These are phyloP conservation scores for Amphiduros pacificus DNA, from an alignment of 2,888 invertebrate genomes.

Conservation along the genomic window DNA sequence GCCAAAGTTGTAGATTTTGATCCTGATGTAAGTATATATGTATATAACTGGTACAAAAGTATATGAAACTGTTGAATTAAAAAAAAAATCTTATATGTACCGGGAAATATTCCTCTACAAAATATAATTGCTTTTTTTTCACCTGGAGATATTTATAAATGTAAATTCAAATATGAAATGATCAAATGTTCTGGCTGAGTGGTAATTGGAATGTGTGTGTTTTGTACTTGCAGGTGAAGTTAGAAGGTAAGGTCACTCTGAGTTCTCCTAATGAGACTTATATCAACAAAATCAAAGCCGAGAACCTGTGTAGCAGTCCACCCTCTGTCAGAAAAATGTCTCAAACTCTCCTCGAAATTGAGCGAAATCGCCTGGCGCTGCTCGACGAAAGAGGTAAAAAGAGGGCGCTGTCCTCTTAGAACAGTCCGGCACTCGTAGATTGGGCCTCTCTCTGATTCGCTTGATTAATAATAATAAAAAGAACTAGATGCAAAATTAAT, in stretches of 20 bases:
- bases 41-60: background rate
- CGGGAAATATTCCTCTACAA: background rate
- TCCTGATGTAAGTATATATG: too few relatives aligned
- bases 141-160: background rate
- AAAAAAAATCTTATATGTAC: background rate
- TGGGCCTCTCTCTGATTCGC: too few relatives aligned
- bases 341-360: slow-evolving; percentile 82
- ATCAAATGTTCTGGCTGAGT: too few relatives aligned
- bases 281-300: slow-evolving; percentile 12
- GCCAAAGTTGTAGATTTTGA: too few relatives aligned
- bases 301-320: slow-evolving; percentile 12
- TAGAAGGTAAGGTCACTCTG: slow-evolving; percentile 7
- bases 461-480: too few relatives aligned
- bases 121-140: background rate
- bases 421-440: too few relatives aligned
- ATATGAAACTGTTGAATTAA: background rate
- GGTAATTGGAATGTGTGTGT: background rate
- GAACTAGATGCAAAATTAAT: too few relatives aligned
- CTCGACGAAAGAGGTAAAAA: slow-evolving; percentile 90
- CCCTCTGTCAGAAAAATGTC: slow-evolving; percentile 15
- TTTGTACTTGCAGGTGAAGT: background rate
- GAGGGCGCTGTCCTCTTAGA: too few relatives aligned
- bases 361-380: slow-evolving; percentile 81
- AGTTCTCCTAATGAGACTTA: slow-evolving; percentile 5
- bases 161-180: background rate